Evolutionary conservation across 2,113 vertebrate genomes (phyloP).

Genomic region (Tragelaphus scriptus): DNA sequence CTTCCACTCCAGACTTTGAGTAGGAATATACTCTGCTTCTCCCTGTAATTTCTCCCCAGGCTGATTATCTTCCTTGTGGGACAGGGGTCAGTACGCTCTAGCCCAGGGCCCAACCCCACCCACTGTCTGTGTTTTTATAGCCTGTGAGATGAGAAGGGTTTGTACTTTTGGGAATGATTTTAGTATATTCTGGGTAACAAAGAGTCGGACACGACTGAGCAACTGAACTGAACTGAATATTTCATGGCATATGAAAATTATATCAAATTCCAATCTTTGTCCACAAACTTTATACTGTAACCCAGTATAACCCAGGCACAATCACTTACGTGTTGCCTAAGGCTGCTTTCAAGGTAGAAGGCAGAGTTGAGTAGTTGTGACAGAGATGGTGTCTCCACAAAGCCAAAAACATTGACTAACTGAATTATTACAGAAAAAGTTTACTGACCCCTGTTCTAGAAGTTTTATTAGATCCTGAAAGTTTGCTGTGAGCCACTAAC

Average conservation of each 20-base stretch:
- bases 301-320: neutral
- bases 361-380: neutral
- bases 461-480: neutral
- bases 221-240: neutral
- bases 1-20: neutral
- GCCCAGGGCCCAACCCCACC: neutral
- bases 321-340: neutral
- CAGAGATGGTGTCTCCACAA: neutral
- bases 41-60: neutral
- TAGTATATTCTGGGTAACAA: neutral
- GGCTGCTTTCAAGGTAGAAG: neutral
- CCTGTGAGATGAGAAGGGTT: neutral
- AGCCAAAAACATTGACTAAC: neutral
- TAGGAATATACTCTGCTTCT: neutral
- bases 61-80: neutral
- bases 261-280: constrained; percentile 16
- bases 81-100: neutral
- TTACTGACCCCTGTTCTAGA: neutral
- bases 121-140: neutral
- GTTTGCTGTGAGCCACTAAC: neutral
- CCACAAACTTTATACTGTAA: neutral
- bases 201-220: neutral
- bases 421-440: neutral
- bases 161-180: neutral
- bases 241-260: constrained; percentile 3